phyloP scores from a whole-genome alignment of 2,797 vertebrate species.

The Myotis myotis region DNA sequence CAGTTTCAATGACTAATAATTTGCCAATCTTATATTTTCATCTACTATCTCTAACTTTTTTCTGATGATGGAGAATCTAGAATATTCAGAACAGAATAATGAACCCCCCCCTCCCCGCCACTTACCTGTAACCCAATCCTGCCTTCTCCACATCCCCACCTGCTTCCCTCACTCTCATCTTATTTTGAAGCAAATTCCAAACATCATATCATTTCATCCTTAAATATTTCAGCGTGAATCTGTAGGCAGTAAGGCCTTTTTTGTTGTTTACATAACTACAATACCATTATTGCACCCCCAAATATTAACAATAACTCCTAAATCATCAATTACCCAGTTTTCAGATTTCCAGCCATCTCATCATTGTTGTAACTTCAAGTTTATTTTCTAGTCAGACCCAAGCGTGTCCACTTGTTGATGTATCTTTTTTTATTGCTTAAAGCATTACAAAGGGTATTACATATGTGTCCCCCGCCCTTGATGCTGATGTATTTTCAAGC shows the following conservation, averaged over 20 bases:
- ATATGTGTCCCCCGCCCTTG: too few species aligned
- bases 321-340: background rate
- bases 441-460: too few species aligned
- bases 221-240: background rate
- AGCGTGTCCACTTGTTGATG: background rate
- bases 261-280: background rate
- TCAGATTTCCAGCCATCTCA: background rate
- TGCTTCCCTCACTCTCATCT: background rate
- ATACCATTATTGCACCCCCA: background rate
- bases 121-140: background rate
- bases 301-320: background rate
- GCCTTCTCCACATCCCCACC: background rate
- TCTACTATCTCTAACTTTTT: background rate
- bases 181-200: slow-evolving; percentile 17
- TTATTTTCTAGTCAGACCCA: background rate
- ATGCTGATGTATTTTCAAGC: background rate
- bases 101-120: background rate
- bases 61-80: background rate
- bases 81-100: background rate
- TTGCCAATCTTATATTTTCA: background rate
- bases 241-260: background rate
- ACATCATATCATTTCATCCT: background rate
- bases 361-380: background rate
- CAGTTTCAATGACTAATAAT: background rate
- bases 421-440: too few species aligned